phyloP scores from a whole-genome alignment of 2,888 invertebrate species.

The Phyllotreta cruciferae region DNA sequence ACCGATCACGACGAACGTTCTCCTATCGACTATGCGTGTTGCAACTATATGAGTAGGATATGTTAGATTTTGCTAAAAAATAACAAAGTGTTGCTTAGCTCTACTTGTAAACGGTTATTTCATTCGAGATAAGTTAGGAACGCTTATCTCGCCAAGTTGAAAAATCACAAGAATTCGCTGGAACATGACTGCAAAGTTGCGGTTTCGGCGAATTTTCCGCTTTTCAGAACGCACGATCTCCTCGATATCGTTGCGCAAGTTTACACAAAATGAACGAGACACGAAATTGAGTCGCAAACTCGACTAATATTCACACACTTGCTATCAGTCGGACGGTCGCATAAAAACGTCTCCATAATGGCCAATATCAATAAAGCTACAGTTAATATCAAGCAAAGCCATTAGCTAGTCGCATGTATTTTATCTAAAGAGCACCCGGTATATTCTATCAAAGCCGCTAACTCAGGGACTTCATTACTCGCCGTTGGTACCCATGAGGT shows the following conservation, averaged over 20 bases:
- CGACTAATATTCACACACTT: conserved; percentile 22
- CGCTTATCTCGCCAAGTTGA: conserved; percentile 35
- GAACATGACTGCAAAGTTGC: conserved; percentile 14
- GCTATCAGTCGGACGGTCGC: conserved; percentile 28
- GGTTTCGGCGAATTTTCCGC: neutral
- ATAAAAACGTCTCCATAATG: conserved; percentile 46
- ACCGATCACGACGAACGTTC: conserved; percentile 45
- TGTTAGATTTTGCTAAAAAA: conserved; percentile 37
- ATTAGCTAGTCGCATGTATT: conserved; percentile 52
- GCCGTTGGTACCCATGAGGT: conserved; percentile 49
- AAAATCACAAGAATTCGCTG: conserved; percentile 17
- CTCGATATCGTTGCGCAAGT: neutral
- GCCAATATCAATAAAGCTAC: conserved; percentile 50
- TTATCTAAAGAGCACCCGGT: conserved; percentile 52
- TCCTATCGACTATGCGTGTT: conserved; percentile 44
- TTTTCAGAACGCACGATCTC: conserved; percentile 2
- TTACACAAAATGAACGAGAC: neutral
- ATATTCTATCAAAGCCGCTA: conserved; percentile 43
- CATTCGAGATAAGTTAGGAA: conserved; percentile 36
- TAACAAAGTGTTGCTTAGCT: conserved; percentile 41
- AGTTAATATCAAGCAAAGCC: conserved; percentile 49
- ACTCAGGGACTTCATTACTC: conserved; percentile 51
- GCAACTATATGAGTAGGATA: conserved; percentile 43
- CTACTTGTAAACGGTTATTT: conserved; percentile 41
- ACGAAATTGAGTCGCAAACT: conserved; percentile 24